Evolutionary conservation across 2,888 invertebrate genomes (phyloP).

Genomic region (Cantharis rufa): DNA sequence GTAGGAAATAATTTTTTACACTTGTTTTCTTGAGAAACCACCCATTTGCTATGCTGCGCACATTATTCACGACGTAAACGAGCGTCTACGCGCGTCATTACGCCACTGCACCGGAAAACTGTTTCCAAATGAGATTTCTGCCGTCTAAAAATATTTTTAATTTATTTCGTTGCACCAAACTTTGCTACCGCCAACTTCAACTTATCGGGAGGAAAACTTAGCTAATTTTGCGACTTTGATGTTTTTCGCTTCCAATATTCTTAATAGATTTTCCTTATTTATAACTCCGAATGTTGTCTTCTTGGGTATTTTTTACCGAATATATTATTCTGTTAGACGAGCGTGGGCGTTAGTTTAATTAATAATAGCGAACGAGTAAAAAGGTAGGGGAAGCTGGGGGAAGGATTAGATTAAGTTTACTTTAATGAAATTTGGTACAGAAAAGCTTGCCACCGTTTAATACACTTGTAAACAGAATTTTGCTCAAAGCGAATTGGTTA

Average conservation of each 20-base stretch:
- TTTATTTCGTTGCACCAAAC: neutral
- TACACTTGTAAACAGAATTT: conserved; percentile 33
- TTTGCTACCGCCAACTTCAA: neutral
- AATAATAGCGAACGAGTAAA: neutral
- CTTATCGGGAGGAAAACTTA: neutral
- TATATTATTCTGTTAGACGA: too few species aligned
- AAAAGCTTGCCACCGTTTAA: conserved; percentile 18
- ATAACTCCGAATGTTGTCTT: too few species aligned
- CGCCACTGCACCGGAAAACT: neutral
- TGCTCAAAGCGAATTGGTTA: conserved; percentile 29
- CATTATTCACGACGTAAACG: neutral
- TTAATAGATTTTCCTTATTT: neutral
- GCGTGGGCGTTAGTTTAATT: neutral
- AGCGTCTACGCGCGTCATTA: neutral
- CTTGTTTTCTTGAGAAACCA: neutral
- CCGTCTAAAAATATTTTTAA: neutral
- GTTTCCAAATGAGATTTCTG: neutral
- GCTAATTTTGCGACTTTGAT: neutral
- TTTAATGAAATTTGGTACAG: neutral
- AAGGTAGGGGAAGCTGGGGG: neutral
- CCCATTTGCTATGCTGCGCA: neutral
- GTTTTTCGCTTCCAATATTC: neutral
- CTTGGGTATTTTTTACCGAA: too few species aligned
- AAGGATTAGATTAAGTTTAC: neutral
- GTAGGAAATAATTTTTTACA: neutral